Percentiles rank a stretch among this genome's conserved stretches.
Conservation (phyloP, 2,113 vertebrate species). For the Scalopus aquaticus region DNA sequence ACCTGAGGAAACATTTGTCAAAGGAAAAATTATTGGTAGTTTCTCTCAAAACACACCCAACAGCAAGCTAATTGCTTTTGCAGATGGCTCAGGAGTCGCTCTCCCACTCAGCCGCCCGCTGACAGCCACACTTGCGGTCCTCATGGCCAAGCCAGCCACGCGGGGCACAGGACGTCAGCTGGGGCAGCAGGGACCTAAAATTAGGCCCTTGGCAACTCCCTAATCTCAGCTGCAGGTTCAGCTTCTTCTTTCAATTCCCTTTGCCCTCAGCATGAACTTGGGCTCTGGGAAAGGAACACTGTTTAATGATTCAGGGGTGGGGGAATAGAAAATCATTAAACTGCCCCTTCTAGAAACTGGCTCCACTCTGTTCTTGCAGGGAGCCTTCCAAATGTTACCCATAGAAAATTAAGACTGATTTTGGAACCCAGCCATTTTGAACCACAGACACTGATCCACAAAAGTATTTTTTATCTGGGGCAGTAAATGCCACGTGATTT, state of each 20-base stretch:
- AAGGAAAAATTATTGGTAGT: constrained; percentile 74
- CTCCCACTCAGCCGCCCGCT: background rate
- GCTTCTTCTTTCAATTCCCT: constrained; percentile 69
- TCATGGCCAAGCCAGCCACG: background rate
- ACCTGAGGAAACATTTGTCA: constrained; percentile 80
- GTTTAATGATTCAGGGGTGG: constrained; percentile 48
- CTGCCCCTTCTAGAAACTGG: constrained; percentile 61
- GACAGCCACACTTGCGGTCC: constrained; percentile 21
- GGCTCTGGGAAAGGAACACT: constrained; percentile 58
- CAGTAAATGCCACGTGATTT: constrained; percentile 76
- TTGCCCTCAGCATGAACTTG: constrained; percentile 80
- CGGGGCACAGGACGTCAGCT: constrained; percentile 63
- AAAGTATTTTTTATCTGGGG: constrained; percentile 56
- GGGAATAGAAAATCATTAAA: constrained; percentile 61
- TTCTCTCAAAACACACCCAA: constrained; percentile 69
- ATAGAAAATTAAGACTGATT: constrained; percentile 66
- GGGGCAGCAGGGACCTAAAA: constrained; percentile 72
- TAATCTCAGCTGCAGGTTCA: constrained; percentile 76
- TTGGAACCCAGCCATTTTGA: constrained; percentile 72
- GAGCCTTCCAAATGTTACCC: constrained; percentile 61
- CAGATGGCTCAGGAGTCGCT: constrained; percentile 66
- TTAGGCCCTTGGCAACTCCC: constrained; percentile 72
- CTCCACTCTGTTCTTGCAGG: constrained; percentile 13
- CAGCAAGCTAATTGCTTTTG: constrained; percentile 70
- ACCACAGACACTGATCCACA: constrained; percentile 65